Evolutionary conservation across 2,888 invertebrate genomes (phyloP).

Genomic region (Rhingia rostrata): DNA sequence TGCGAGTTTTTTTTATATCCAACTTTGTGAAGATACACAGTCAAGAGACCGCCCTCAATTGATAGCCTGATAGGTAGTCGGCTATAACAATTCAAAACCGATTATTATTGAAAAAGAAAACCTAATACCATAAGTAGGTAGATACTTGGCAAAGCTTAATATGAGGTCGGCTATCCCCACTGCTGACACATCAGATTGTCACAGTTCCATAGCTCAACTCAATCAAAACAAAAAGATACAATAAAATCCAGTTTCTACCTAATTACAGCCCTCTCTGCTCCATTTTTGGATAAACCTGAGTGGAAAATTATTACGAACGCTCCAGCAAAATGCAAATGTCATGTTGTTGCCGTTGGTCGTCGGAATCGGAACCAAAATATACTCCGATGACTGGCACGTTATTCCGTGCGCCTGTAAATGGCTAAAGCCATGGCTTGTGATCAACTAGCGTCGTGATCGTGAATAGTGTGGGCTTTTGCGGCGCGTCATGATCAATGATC

Average conservation of each 20-base stretch:
- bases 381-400: slow-evolving; percentile 10
- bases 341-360: no score
- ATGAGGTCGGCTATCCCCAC: no score
- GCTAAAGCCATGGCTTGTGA: slow-evolving; percentile 21
- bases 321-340: slow-evolving; percentile 12
- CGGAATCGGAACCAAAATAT: background rate
- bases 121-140: no score
- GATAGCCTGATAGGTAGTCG: no score
- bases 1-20: background rate
- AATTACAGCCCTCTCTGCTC: background rate
- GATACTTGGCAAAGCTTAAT: no score
- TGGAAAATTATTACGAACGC: background rate
- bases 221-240: background rate
- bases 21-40: background rate
- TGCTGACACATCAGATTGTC: slow-evolving; percentile 1
- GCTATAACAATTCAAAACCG: no score
- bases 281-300: background rate
- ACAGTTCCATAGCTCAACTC: background rate
- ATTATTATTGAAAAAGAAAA: no score
- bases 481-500: slow-evolving; percentile 58
- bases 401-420: slow-evolving; percentile 13
- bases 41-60: no score
- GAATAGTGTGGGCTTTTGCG: slow-evolving; percentile 53
- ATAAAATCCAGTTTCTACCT: slow-evolving; percentile 1
- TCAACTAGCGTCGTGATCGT: slow-evolving; percentile 40